Percentiles rank a stretch among this genome's conserved stretches.
phyloP scores from a whole-genome alignment of 1,140 invertebrate species.

The Aphidius gifuensis region DNA sequence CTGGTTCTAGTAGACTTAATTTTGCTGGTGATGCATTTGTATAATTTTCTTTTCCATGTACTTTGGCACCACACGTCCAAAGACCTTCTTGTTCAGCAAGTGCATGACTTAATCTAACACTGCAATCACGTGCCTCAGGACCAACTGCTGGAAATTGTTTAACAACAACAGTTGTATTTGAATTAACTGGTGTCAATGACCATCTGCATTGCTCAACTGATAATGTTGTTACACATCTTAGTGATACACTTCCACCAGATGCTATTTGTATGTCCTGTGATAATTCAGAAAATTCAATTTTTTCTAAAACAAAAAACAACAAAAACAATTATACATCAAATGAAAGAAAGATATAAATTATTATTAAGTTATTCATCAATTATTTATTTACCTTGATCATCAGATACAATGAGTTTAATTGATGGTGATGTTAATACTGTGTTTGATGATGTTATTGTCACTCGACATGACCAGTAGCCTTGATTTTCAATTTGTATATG shows the following conservation, averaged over 20 bases:
- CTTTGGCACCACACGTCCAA: constrained; percentile 50
- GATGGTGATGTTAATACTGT: constrained; percentile 36
- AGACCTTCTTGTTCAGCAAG: constrained; percentile 46
- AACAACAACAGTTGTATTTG: constrained; percentile 50
- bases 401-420: constrained; percentile 40
- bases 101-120: constrained; percentile 46
- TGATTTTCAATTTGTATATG: constrained; percentile 41
- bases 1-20: constrained; percentile 52
- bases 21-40: constrained; percentile 52
- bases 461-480: constrained; percentile 49
- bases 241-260: constrained; percentile 42
- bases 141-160: constrained; percentile 48
- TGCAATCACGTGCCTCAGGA: constrained; percentile 48
- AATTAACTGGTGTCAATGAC: constrained; percentile 48
- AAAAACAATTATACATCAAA: background rate
- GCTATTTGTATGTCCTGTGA: constrained; percentile 52
- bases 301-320: constrained; percentile 33
- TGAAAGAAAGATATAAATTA: background rate
- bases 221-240: constrained; percentile 46
- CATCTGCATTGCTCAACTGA: constrained; percentile 51
- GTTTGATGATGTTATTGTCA: constrained; percentile 38
- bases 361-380: background rate
- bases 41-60: constrained; percentile 42
- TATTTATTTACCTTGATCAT: constrained; percentile 42
- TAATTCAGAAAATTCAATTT: constrained; percentile 49